Base-by-base conservation (phyloP, 2,113 vertebrate genomes). In the Cepphus grylle region DNA sequence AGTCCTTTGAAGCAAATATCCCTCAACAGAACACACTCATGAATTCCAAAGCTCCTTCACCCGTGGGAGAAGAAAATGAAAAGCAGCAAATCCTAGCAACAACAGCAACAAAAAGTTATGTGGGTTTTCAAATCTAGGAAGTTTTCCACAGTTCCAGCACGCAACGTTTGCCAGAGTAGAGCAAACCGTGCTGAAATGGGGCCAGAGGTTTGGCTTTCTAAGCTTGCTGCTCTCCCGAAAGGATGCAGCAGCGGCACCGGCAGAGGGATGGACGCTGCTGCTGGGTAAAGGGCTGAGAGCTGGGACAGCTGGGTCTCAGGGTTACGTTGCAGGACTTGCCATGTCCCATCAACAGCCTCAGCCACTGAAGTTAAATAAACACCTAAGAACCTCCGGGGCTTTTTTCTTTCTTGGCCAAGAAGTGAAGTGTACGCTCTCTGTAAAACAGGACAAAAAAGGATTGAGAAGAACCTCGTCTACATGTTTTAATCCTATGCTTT, bases 241-340 rank as follows among this genome's bases (percentile, higher is more conserved):
- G 2, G 30, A 18, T 19, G 63, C 18, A 49, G 47, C 36, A 49
- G 42, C 0, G 2, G 53, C 74, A 2, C 36, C 45, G 92, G 90
- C 43, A 56, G 38, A 38, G 45, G 59, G 74, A 40, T 58, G 81
- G 22, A 3, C 0, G 0, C 22, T 21, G n/a, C 4, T 2, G 3
- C 22, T 11, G 36, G 30, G 10, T 6, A 5, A 74, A 50, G 40
- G 42, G 32, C 15, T 53, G 50, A 25, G 42, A 34, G 47, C 43
- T 19, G 67, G 56, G 22, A 17, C 29, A 53, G 47, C 32, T 40
- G 6, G 7, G 6, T 18, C 20, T 22, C 42, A 16, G 43, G 34
- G 40, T 69, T 36, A 11, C 34, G 4, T 6, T 8, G 5, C 34
- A 27, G 38, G 15, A 12, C 15, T 82, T n/a, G 40, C 11, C 22